phyloP scores from a whole-genome alignment of 2,113 vertebrate species.

The Paradoxurus hermaphroditus region DNA sequence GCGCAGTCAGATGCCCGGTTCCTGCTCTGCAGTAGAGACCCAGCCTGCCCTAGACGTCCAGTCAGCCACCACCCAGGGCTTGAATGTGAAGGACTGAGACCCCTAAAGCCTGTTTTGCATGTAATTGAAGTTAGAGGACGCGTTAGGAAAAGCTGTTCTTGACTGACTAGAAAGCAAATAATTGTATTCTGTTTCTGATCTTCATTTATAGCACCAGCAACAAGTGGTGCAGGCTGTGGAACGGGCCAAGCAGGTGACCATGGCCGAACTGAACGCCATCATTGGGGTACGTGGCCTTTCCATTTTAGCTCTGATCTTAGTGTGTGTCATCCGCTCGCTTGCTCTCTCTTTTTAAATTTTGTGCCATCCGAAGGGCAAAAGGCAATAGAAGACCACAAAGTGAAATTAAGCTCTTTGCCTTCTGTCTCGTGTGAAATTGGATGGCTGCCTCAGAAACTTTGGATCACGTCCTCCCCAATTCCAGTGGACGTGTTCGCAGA shows the following conservation, averaged over 20 bases:
- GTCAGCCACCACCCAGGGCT: neutral
- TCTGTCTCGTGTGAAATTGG: constrained; percentile 42
- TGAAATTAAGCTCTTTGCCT: constrained; percentile 56
- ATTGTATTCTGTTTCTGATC: constrained; percentile 86
- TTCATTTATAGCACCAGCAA: constrained; percentile 94
- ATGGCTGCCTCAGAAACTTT: constrained; percentile 52
- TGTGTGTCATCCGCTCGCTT: constrained; percentile 85
- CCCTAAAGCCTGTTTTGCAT: constrained; percentile 69
- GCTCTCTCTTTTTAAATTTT: constrained; percentile 77
- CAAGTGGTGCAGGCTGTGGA: constrained; percentile 99
- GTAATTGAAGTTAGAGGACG: constrained; percentile 69
- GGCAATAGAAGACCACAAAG: neutral
- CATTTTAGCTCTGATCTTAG: constrained; percentile 86
- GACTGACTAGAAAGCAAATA: constrained; percentile 81
- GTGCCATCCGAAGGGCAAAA: constrained; percentile 54
- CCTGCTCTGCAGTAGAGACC: neutral
- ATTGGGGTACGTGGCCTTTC: constrained; percentile 99
- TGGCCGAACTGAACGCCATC: constrained; percentile 98
- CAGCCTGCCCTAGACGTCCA: neutral
- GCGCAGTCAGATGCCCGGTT: neutral
- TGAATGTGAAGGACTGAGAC: constrained; percentile 40
- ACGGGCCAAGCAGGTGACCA: constrained; percentile 98
- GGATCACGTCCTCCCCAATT: neutral
- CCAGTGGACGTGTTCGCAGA: constrained; percentile 23
- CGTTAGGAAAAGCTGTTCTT: constrained; percentile 73